Evolutionary conservation across 1,140 invertebrate species (phyloP), one percentile per base, ranked within the genome.

Genomic region (Harlomillsia oculata): DNA sequence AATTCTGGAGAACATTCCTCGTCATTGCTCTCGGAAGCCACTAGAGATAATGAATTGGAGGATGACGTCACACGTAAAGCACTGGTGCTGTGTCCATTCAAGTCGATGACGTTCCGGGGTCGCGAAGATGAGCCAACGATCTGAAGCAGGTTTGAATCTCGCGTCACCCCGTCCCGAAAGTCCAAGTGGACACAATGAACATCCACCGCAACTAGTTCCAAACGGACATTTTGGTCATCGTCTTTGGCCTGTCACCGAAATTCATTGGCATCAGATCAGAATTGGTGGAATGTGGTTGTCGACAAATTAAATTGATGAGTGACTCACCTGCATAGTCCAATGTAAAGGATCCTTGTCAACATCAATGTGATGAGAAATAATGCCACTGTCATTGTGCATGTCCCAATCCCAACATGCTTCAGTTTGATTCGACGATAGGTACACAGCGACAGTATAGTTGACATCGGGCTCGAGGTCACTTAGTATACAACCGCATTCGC

Each of bases 121-220:
- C n/a, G n/a, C n/a, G n/a, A n/a, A n/a, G n/a, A n/a, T n/a, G n/a
- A n/a, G n/a, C n/a, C n/a, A n/a, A n/a, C n/a, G n/a, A n/a, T n/a
- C n/a, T n/a, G n/a, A n/a, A n/a, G n/a, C n/a, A n/a, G n/a, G 51
- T 65, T 60, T 14, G 64, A 62, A 36, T 65, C 64, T 0, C 57
- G 40, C n/a, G 64, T 62, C 23, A 62, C 59, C 8, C 64, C 64
- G 21, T 65, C 64, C 14, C 64, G 34, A 23, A 65, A 60, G 1
- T 40, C 53, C 21, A 65, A 40, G 2, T n/a, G 41, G 2, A 53
- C 41, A 50, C 64, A 65, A 18, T 62, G 64, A 11, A 56, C 43
- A 21, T 52, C 60, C 32, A 54, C 45, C 13, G 48, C 53, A 26
- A 62, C 32, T 20, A 65, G 39, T 26, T 59, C 51, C 18, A 65